phyloP scores from a whole-genome alignment of 2,888 invertebrate species.

The Drosophila anomalipes region DNA sequence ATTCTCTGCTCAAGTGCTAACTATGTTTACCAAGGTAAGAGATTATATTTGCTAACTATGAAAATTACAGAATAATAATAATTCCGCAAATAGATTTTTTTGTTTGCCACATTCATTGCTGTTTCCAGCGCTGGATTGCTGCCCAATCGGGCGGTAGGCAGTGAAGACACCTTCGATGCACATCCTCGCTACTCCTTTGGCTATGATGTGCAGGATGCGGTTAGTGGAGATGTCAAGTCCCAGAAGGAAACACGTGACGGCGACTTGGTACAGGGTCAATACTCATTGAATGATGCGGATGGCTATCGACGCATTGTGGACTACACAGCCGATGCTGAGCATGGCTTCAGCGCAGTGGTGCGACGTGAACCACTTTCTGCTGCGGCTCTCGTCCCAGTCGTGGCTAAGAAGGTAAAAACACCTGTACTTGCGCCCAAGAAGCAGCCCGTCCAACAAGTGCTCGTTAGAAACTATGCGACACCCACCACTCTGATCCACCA shows the following conservation, averaged over 20 bases:
- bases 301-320: conserved; percentile 86
- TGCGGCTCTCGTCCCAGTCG: conserved; percentile 41
- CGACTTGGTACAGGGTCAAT: conserved; percentile 86
- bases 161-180: conserved; percentile 76
- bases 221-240: conserved; percentile 86
- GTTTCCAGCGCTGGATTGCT: conserved; percentile 72
- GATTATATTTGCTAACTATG: neutral
- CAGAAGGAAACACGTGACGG: conserved; percentile 86
- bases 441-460: conserved; percentile 55
- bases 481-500: conserved; percentile 77
- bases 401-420: conserved; percentile 26
- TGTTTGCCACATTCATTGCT: conserved; percentile 65
- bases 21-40: conserved; percentile 78
- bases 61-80: neutral
- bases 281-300: conserved; percentile 86
- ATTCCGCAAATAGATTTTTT: conserved; percentile 28
- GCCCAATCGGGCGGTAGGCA: conserved; percentile 52
- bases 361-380: conserved; percentile 85
- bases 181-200: conserved; percentile 86
- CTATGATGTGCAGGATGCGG: conserved; percentile 86
- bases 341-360: conserved; percentile 87
- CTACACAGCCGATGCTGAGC: conserved; percentile 86
- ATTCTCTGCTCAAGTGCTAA: conserved; percentile 7
- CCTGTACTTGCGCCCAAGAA: conserved; percentile 22
- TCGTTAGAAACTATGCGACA: conserved; percentile 61